Evolutionary conservation across 2,113 vertebrate genomes (phyloP).

Genomic region (Ptilonorhynchus violaceus): DNA sequence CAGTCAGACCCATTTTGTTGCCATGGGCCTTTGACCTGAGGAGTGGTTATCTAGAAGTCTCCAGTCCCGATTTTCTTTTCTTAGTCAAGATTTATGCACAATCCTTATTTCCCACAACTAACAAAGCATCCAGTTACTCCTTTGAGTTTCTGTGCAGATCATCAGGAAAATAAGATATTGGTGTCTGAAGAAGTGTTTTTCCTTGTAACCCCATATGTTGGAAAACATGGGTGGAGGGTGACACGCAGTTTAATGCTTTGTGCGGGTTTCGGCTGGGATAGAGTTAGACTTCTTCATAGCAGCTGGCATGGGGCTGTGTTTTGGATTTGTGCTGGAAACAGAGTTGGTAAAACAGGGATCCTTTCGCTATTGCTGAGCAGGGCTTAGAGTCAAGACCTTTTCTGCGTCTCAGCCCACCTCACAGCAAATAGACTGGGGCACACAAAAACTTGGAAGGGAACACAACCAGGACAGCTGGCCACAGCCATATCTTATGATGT

Average conservation of each 20-base stretch:
- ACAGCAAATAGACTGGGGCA: background rate
- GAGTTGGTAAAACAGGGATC: background rate
- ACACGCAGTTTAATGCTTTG: background rate
- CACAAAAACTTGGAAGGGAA: background rate
- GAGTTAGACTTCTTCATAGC: background rate
- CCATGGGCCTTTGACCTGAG: background rate
- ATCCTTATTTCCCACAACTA: background rate
- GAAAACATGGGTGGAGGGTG: fast-evolving
- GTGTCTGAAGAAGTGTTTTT: background rate
- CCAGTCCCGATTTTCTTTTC: background rate
- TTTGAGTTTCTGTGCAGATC: background rate
- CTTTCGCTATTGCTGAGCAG: background rate
- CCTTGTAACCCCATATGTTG: background rate
- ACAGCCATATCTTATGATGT: fast-evolving
- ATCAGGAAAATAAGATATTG: background rate
- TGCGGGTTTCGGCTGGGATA: background rate
- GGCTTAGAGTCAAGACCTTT: background rate
- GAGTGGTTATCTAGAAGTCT: background rate
- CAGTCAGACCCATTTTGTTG: background rate
- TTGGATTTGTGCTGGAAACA: background rate
- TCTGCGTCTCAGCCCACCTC: fast-evolving
- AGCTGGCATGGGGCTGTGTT: background rate
- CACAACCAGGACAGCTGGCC: background rate
- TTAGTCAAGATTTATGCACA: background rate
- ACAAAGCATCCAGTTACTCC: background rate